Conservation (phyloP, 2,113 vertebrate species). For the Labeo catla region DNA sequence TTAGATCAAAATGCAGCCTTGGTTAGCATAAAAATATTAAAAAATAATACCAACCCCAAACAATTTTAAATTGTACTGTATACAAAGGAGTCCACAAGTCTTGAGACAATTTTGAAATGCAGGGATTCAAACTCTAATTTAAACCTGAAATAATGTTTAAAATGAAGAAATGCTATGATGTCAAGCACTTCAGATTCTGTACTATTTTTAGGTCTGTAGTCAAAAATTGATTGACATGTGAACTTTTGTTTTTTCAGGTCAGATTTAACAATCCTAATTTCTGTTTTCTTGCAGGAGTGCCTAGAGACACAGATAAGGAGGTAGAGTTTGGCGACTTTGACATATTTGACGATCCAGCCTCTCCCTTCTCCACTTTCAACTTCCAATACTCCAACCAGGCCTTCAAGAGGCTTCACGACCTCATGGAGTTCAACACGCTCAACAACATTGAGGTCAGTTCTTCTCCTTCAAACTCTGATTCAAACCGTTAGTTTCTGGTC, state of each 20-base stretch:
- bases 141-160: neutral
- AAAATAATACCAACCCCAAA: too few relatives aligned
- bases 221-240: neutral
- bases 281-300: conserved; percentile 77
- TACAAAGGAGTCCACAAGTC: neutral
- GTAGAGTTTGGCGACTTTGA: conserved; percentile 94
- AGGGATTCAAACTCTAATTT: neutral
- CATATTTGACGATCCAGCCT: conserved; percentile 93
- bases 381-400: conserved; percentile 94
- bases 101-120: too few relatives aligned
- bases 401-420: conserved; percentile 89
- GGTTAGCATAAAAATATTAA: too few relatives aligned
- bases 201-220: neutral
- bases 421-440: conserved; percentile 98
- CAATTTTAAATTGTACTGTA: too few relatives aligned
- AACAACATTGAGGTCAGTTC: conserved; percentile 91
- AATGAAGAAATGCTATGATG: too few relatives aligned
- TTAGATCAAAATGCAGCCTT: neutral
- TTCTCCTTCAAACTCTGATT: neutral
- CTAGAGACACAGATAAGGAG: conserved; percentile 88
- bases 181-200: neutral
- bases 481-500: neutral
- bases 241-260: neutral
- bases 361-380: conserved; percentile 96
- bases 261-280: neutral